phyloP scores from a whole-genome alignment of 2,888 invertebrate genomes.

The Flexamia atlantica region DNA sequence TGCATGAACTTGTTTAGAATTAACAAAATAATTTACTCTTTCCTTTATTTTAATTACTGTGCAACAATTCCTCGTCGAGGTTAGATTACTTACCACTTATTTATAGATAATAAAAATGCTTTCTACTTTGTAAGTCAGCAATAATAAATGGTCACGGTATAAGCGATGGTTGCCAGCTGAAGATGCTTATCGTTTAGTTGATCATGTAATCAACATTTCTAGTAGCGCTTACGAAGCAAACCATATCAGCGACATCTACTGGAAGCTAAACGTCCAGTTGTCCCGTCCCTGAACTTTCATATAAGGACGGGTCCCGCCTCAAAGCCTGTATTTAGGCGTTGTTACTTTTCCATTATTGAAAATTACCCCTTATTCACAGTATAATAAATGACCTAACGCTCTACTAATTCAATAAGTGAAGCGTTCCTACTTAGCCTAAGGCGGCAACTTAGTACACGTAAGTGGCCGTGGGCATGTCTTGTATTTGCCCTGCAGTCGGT shows the following conservation, averaged over 20 bases:
- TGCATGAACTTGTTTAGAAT: too few relatives aligned
- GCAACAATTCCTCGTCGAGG: too few relatives aligned
- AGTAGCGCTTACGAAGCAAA: constrained; percentile 14
- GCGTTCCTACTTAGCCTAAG: not conserved
- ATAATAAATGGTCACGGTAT: too few relatives aligned
- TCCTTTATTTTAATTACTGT: too few relatives aligned
- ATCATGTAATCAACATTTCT: not conserved
- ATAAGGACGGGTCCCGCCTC: constrained; percentile 27
- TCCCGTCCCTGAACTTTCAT: constrained; percentile 33
- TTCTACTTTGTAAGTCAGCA: too few relatives aligned
- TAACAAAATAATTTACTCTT: too few relatives aligned
- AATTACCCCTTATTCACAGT: constrained; percentile 41
- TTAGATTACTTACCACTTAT: too few relatives aligned
- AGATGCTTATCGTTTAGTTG: too few relatives aligned
- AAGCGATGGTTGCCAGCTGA: too few relatives aligned
- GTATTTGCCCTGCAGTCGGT: constrained; percentile 19
- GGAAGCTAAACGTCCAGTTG: constrained; percentile 1
- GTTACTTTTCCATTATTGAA: constrained; percentile 50
- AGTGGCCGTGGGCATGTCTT: not conserved
- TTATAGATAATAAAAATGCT: too few relatives aligned
- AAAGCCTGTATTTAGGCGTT: constrained; percentile 42
- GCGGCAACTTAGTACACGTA: constrained; percentile 8
- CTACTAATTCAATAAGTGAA: constrained; percentile 46
- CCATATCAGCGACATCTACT: constrained; percentile 16
- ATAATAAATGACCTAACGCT: constrained; percentile 43